Evolutionary conservation across 2,888 invertebrate species (phyloP).

Genomic region (Stratiomys singularior): DNA sequence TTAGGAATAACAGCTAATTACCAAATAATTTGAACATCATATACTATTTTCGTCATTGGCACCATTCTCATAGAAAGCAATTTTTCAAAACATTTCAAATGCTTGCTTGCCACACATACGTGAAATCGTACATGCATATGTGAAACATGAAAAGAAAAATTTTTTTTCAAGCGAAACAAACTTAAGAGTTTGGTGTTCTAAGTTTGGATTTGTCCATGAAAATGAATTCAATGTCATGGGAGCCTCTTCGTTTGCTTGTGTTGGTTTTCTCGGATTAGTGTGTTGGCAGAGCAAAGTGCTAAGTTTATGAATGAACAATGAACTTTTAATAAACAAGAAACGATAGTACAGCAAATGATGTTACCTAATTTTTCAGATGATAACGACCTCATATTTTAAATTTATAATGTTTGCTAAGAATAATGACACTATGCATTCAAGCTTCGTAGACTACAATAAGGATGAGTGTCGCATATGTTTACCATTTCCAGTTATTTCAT

Average conservation of each 20-base stretch:
- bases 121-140: no score
- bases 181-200: neutral
- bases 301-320: conserved; percentile 6
- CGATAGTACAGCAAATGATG: neutral
- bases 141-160: neutral
- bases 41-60: neutral
- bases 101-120: no score
- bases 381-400: neutral
- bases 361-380: neutral
- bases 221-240: neutral
- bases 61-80: neutral
- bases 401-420: no score
- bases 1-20: no score
- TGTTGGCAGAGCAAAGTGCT: neutral
- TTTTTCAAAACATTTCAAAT: neutral
- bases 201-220: conserved; percentile 5
- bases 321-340: neutral
- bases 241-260: no score
- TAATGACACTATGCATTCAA: no score
- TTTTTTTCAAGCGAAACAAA: neutral
- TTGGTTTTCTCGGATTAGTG: no score
- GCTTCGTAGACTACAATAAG: no score
- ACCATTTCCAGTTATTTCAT: no score
- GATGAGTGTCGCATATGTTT: no score
- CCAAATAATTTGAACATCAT: no score